These are phyloP conservation scores for Cataglyphis rosenhaueri DNA, from an alignment of 2,888 invertebrate genomes.

Conservation along the genomic window DNA sequence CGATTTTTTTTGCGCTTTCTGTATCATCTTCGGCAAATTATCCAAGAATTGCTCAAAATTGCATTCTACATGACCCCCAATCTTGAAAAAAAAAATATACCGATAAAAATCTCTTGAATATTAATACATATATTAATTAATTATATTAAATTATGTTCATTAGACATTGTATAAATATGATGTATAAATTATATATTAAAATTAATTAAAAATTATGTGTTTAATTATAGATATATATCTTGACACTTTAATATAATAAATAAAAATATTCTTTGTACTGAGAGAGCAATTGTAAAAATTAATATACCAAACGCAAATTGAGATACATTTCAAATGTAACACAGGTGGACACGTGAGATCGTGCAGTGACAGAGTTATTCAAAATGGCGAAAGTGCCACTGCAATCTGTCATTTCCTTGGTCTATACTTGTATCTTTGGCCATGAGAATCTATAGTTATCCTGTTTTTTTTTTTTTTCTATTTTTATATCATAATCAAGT, in stretches of 20 bases:
- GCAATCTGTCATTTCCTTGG: slow-evolving; percentile 32
- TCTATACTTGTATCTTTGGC: slow-evolving; percentile 10
- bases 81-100: not conserved
- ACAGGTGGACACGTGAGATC: slow-evolving; percentile 32
- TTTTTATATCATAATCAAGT: not conserved
- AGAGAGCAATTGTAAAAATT: not conserved
- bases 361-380: slow-evolving; percentile 15
- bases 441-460: not conserved
- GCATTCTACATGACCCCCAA: not conserved
- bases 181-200: not conserved
- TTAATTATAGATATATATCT: not conserved
- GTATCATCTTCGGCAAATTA: not conserved
- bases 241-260: not conserved
- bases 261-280: not conserved
- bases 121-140: not conserved
- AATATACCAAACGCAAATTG: not conserved
- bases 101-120: slow-evolving; percentile 8
- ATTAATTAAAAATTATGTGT: not conserved
- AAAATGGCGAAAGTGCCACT: slow-evolving; percentile 50
- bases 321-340: slow-evolving; percentile 7
- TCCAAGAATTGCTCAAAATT: not conserved
- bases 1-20: not conserved
- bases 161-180: not conserved
- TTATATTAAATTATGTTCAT: not conserved
- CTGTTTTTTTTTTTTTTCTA: not conserved